phyloP scores from a whole-genome alignment of 2,113 vertebrate species.

The Hippocampus barbouri region DNA sequence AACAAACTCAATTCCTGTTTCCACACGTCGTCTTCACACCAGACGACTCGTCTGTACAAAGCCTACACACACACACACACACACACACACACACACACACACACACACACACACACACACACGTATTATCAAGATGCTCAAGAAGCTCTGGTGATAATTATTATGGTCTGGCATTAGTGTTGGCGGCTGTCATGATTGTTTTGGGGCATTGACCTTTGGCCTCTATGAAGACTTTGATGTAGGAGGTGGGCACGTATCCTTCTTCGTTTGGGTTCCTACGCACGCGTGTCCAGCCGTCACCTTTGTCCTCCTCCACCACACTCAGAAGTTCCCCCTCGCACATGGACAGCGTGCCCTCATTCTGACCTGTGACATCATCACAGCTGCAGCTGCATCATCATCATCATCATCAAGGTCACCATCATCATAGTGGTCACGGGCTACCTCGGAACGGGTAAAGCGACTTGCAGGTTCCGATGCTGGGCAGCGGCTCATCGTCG shows the following conservation, averaged over 20 bases:
- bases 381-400: background rate
- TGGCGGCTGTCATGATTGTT: too few species aligned
- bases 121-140: background rate
- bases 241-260: constrained; percentile 95
- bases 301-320: constrained; percentile 96
- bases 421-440: background rate
- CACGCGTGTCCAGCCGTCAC: constrained; percentile 94
- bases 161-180: background rate
- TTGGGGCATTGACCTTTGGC: constrained; percentile 91
- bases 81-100: constrained; percentile 22
- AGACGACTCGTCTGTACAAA: constrained; percentile 61
- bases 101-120: too few species aligned
- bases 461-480: constrained; percentile 93
- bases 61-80: constrained; percentile 44
- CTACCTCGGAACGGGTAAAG: constrained; percentile 91
- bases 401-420: background rate
- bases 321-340: constrained; percentile 88
- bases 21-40: constrained; percentile 43
- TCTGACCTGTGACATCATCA: constrained; percentile 80
- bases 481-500: constrained; percentile 88
- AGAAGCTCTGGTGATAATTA: background rate
- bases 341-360: constrained; percentile 94
- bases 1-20: constrained; percentile 28
- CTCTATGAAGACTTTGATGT: constrained; percentile 96
- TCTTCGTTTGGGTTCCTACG: constrained; percentile 89